phyloP scores from a whole-genome alignment of 1,140 invertebrate species.

The Tachypleus tridentatus region DNA sequence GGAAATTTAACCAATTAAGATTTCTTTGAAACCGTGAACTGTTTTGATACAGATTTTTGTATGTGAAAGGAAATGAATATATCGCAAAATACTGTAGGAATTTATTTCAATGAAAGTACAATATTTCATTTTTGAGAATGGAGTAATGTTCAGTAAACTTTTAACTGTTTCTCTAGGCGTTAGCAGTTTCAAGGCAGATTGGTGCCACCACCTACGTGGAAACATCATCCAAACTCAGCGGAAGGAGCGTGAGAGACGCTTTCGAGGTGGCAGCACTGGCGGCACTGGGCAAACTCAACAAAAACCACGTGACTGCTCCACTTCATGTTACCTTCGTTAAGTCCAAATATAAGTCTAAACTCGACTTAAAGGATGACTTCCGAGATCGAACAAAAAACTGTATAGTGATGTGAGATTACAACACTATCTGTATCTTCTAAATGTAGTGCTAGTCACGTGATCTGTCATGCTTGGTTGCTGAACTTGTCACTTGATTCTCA shows the following conservation, averaged over 20 bases:
- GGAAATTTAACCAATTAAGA: no score
- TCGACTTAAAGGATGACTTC: constrained; percentile 12
- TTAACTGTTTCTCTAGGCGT: constrained; percentile 31
- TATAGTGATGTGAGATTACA: constrained; percentile 11
- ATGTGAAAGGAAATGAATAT: no score
- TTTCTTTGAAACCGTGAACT: no score
- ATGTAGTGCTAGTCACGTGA: no score
- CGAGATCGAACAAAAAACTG: constrained; percentile 14
- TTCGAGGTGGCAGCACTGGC: constrained; percentile 51
- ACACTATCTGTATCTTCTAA: no score
- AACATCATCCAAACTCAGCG: constrained; percentile 45
- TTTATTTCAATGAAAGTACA: no score
- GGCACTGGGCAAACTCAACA: constrained; percentile 47
- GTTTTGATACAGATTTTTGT: no score
- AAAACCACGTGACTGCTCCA: constrained; percentile 37
- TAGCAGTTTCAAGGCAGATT: constrained; percentile 44
- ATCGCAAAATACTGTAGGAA: no score
- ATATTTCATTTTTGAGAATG: no score
- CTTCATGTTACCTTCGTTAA: constrained; percentile 23
- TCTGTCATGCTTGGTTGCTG: no score
- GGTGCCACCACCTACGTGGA: constrained; percentile 54
- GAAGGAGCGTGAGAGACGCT: constrained; percentile 47
- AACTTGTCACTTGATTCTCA: no score
- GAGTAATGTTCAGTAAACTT: no score
- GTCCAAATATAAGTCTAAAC: constrained; percentile 8